Evolutionary conservation across 2,888 invertebrate genomes (phyloP), one percentile per base, ranked within the genome.

Genomic region (Drosophila kuntzei): DNA sequence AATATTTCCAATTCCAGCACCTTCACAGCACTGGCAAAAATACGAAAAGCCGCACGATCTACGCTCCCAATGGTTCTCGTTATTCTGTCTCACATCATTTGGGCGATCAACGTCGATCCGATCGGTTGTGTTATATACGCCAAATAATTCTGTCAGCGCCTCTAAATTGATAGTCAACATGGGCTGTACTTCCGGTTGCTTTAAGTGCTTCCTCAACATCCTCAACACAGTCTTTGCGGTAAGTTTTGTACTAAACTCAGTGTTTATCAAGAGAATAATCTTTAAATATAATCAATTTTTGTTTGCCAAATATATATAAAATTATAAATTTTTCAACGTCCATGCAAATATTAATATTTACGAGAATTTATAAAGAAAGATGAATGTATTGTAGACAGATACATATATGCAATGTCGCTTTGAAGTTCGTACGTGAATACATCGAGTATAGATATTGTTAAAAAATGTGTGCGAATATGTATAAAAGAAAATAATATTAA

Each of bases 161-260:
- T 27, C 22, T 32, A 9, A n/a, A 11, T 54, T 9, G 9, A 0
- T 22, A 3, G 22, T 16, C 55, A 89, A 72, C 32, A 90, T 90
- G 90, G 90, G 90, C 12, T 90, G 87, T 63, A 85, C 88, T 53
- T 85, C 90, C 47, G 90, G 79, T 29, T 75, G 76, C 34, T 76
- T 88, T 49, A 90, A 90, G 81, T 85, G 80, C 61, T 62, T 87
- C 54, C 73, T 90, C 6, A 89, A 89, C 66, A 63, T 74, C 6
- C 68, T 90, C 22, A 90, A 89, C 49, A 77, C 83, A 11, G 27
- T 90, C 1, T 76, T 82, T 57, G 86, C 77, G 64, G 90, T 90
- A 84, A 90, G 90, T 67, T 60, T 27, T 14, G 12, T 18, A n/a
- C 9, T 6, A 6, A 6, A 1, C 11, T 11, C 3, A 8, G 9